phyloP scores from a whole-genome alignment of 2,797 vertebrate genomes.

The Onychomys arenicola region DNA sequence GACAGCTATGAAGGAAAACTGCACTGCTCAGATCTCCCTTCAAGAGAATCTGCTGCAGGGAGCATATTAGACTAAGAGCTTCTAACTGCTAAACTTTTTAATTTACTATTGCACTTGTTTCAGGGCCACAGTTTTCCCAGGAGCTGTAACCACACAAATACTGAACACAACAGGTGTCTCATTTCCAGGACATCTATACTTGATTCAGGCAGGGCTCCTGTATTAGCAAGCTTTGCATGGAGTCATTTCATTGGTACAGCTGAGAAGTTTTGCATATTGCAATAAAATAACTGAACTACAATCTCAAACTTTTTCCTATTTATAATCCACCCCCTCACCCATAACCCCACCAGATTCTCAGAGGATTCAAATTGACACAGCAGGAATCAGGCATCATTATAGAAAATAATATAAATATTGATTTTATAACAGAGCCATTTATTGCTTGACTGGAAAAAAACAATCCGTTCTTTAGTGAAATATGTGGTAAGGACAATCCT shows the following conservation, averaged over 20 bases:
- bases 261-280: not conserved
- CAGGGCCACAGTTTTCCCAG: not conserved
- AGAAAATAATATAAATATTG: not conserved
- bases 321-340: not conserved
- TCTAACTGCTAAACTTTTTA: not conserved
- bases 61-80: not conserved
- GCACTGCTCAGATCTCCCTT: not conserved
- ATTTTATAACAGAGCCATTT: not conserved
- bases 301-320: not conserved
- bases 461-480: not conserved
- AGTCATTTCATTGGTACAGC: not conserved
- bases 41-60: not conserved
- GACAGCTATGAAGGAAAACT: not conserved
- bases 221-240: not conserved
- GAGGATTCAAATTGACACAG: not conserved
- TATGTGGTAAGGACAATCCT: not conserved
- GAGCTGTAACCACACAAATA: not conserved
- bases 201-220: not conserved
- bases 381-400: not conserved
- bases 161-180: not conserved
- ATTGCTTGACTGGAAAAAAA: not conserved
- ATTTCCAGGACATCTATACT: not conserved
- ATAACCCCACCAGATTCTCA: not conserved
- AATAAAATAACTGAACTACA: not conserved
- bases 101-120: not conserved